A percentile compares a stretch with the other conserved stretches of the same genome.
These are phyloP conservation scores for Bugulina stolonifera DNA, from an alignment of 2,888 invertebrate genomes.

Conservation along the genomic window DNA sequence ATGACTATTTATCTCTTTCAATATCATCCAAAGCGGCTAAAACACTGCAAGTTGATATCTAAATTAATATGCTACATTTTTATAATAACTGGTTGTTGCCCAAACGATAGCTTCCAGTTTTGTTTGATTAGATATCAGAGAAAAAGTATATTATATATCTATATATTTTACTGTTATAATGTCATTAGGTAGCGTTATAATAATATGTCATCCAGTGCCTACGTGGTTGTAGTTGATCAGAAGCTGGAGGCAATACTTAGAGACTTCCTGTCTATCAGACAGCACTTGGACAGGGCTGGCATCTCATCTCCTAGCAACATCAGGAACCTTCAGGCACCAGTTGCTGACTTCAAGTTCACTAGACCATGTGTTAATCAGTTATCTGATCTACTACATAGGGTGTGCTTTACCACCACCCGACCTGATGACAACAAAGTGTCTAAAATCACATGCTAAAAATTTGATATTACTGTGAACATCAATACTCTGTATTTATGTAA, in stretches of 20 bases:
- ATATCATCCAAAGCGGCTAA: no score
- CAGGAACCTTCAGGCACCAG: background rate
- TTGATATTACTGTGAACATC: no score
- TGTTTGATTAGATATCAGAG: no score
- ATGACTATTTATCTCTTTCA: no score
- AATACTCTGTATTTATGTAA: no score
- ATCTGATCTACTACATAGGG: background rate
- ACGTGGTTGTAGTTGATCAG: background rate
- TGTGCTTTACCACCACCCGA: background rate
- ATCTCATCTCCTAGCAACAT: background rate
- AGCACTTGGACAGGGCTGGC: background rate
- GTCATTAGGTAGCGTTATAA: background rate
- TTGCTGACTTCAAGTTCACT: background rate
- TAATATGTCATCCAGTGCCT: background rate
- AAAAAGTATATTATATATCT: no score
- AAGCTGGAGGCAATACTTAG: background rate
- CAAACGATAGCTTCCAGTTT: no score
- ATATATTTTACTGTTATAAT: no score
- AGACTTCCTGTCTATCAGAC: background rate
- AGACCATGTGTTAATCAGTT: background rate
- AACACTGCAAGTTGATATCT: no score
- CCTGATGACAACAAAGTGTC: slow-evolving; percentile 5
- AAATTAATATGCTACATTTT: no score
- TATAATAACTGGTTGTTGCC: no score
- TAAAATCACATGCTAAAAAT: background rate